Evolutionary conservation across 2,888 invertebrate genomes (phyloP), one percentile per base, ranked within the genome.

Genomic region (Eumacrocentrus americanus): DNA sequence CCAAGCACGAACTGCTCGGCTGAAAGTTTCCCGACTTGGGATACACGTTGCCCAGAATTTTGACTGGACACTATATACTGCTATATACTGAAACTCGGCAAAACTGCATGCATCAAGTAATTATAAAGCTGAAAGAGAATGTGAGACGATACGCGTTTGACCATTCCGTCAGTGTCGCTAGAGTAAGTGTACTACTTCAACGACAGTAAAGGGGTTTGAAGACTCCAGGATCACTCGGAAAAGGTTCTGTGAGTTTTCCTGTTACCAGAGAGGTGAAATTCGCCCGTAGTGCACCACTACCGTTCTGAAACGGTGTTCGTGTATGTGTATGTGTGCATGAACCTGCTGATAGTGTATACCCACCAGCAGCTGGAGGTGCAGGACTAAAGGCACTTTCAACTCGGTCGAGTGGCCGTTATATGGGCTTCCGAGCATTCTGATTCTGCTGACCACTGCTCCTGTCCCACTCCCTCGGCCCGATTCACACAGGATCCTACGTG

Each of bases 381-480:
- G 63, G 50, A 58, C 58, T 63, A 62, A 64, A 66, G 66, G 65
- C 62, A 67, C 70, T 74, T 72, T 71, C 58, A 70, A 68, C 66
- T 70, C 63, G 63, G 72, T 75, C 64, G 78, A 78, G 77, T 77
- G 75, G 70, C 74, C 75, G 74, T 77, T 77, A 77, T 76, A 75
- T 74, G 72, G 72, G 72, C 53, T 73, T 73, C 74, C 70, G 72
- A 77, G 75, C 77, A 78, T 78, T 77, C 72, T 74, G 77, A 79
- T 78, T 79, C 76, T 79, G 79, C 79, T 79, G 79, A 79, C 79
- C 79, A 63, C 73, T 76, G 78, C 72, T 64, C 62, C 64, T 60
- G 61, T 65, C 59, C 60, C 51, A 34, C 37, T n/a, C n/a, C 37
- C 62, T 63, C 58, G 35, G 58, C 64, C 53, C 59, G 46, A 44